phyloP scores from a whole-genome alignment of 2,797 vertebrate species.

The Pogonophryne albipinna region DNA sequence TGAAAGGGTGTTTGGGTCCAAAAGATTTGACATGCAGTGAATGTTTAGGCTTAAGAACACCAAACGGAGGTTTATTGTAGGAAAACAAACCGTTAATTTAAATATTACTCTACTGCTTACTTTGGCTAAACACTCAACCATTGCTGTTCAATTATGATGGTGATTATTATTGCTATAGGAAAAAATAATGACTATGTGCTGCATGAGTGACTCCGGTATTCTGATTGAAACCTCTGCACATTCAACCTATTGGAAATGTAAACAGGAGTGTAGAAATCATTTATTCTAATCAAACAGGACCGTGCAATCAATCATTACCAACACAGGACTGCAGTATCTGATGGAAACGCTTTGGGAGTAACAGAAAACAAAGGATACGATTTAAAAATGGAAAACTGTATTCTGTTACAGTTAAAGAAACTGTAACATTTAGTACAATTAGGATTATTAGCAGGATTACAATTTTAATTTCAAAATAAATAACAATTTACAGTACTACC shows the following conservation, averaged over 20 bases:
- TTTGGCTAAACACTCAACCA: background rate
- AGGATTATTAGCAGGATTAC: no score
- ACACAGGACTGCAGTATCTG: background rate
- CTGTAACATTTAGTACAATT: no score
- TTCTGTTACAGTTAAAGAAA: no score
- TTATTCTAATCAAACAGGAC: conserved; percentile 31
- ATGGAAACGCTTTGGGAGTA: background rate
- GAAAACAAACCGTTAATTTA: background rate
- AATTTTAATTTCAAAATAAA: no score
- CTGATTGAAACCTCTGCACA: conserved; percentile 30
- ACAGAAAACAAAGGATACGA: no score
- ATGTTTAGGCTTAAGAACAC: background rate
- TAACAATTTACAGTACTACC: no score
- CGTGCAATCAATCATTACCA: conserved; percentile 22
- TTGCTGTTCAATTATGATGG: conserved; percentile 36
- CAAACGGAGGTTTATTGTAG: background rate
- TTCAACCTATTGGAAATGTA: conserved; percentile 43
- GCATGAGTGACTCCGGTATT: conserved; percentile 41
- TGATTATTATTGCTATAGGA: conserved; percentile 26
- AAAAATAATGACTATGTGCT: conserved; percentile 37
- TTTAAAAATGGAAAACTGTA: no score
- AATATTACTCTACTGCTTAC: conserved; percentile 1
- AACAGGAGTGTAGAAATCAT: conserved; percentile 35
- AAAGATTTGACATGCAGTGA: background rate
- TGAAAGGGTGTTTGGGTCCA: no score